Evolutionary conservation across 2,888 invertebrate genomes (phyloP), one percentile per base, ranked within the genome.

Genomic region (Spisula subtruncata): DNA sequence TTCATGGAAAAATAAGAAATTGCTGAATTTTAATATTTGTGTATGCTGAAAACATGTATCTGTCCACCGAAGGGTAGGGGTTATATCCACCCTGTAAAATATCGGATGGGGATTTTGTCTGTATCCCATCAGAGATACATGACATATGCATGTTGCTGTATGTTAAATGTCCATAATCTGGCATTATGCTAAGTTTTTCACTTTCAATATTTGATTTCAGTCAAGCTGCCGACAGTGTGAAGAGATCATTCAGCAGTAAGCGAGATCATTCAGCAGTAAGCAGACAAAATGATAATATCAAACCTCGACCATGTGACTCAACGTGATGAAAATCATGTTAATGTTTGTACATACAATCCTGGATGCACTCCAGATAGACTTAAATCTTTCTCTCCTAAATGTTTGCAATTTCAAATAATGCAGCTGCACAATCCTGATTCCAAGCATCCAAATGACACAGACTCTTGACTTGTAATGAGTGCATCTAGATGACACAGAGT

Each of bases 221-320:
- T 66, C 6, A 66, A 25, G 51, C 51, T 25, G 25, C 60, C n/a
- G n/a, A 25, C 60, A 66, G 60, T 25, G 10, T 66, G 60, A 75
- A 35, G 75, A 5, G 25, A 80, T 85, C 85, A 29, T 56, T 81
- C 85, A 81, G 25, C 85, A 85, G 35, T 20, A 10, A 75, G 14
- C 25, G 75, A 5, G 25, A 80, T 85, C 85, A 29, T 56, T 81
- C 85, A 81, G 25, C 85, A 85, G 35, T 20, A 10, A 75, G 14
- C 25, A 12, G 32, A 82, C 29, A 29, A 81, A 41, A 56, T 85
- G 85, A 85, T 85, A 85, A 51, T 60, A 85, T 85, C 85, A 85
- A 56, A 82, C 29, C 25, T 60, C 29, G 80, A 60, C 85, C 81
- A 85, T 85, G 85, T 85, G 85, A 85, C 85, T 85, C 85, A 85